Percentiles rank a stretch among this genome's conserved stretches.
Conservation (phyloP, 1,140 invertebrate species). For the Drosophila arawakana region DNA sequence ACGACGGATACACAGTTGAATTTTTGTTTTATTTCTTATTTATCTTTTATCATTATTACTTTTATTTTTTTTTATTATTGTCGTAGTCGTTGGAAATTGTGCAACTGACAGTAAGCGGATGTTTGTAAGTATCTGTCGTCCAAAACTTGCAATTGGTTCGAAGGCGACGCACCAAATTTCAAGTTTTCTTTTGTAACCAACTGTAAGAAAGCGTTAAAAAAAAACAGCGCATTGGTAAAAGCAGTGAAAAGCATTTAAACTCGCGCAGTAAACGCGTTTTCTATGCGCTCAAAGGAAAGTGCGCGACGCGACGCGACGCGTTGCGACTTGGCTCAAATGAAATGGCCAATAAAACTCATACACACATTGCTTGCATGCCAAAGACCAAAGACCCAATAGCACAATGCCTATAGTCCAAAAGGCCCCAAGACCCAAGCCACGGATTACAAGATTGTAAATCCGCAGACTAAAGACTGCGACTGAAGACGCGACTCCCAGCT, state of each 20-base stretch:
- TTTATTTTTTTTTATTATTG: not conserved
- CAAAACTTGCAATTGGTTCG: conserved; percentile 70
- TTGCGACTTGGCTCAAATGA: conserved; percentile 37
- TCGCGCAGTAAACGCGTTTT: conserved; percentile 56
- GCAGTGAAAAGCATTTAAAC: conserved; percentile 70
- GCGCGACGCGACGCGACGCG: conserved; percentile 40
- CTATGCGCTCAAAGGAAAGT: conserved; percentile 69
- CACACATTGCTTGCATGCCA: conserved; percentile 59
- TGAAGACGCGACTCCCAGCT: conserved; percentile 29
- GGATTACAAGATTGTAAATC: conserved; percentile 14
- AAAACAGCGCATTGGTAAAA: conserved; percentile 44
- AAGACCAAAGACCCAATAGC: conserved; percentile 28
- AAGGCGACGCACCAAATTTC: conserved; percentile 62
- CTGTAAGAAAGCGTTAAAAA: conserved; percentile 73
- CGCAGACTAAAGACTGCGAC: not conserved
- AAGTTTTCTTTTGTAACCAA: conserved; percentile 71
- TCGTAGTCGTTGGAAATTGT: conserved; percentile 45
- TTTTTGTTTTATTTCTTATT: conserved; percentile 40
- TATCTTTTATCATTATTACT: conserved; percentile 30
- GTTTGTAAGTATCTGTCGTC: conserved; percentile 52
- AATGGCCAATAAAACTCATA: conserved; percentile 71
- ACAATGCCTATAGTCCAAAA: conserved; percentile 20
- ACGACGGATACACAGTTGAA: conserved; percentile 51
- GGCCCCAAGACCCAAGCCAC: conserved; percentile 20
- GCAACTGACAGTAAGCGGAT: conserved; percentile 67